Conservation (phyloP, 2,113 vertebrate species). For the Xiphias gladius region DNA sequence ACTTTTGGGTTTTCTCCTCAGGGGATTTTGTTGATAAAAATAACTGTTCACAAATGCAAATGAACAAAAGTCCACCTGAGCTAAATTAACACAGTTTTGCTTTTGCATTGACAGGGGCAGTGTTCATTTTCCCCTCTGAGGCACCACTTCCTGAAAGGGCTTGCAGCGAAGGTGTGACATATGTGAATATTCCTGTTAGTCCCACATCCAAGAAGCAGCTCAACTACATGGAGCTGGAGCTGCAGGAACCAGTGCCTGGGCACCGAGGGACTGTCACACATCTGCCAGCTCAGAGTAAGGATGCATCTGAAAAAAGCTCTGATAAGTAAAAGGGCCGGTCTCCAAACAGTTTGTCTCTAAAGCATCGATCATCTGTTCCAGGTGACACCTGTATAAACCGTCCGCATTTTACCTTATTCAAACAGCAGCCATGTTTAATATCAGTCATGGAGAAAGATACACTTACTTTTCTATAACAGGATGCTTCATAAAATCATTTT, state of each 20-base stretch:
- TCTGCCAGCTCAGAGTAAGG: conserved; percentile 71
- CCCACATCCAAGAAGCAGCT: conserved; percentile 89
- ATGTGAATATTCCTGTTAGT: conserved; percentile 92
- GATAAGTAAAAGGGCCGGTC: background rate
- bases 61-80: background rate
- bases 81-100: conserved; percentile 23
- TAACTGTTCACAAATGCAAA: background rate
- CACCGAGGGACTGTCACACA: conserved; percentile 82
- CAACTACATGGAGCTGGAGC: conserved; percentile 93
- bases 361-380: background rate
- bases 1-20: background rate
- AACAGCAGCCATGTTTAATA: background rate
- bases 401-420: background rate
- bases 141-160: conserved; percentile 76
- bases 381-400: background rate
- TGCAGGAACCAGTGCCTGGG: conserved; percentile 83
- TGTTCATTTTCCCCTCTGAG: conserved; percentile 81
- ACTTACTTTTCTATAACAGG: too few relatives aligned
- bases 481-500: too few relatives aligned
- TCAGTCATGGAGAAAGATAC: background rate
- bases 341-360: background rate
- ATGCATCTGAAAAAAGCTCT: background rate
- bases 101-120: conserved; percentile 51
- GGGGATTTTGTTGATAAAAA: background rate
- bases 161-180: conserved; percentile 84